Conservation (phyloP, 2,888 invertebrate genomes). For the Eristalis tenax region DNA sequence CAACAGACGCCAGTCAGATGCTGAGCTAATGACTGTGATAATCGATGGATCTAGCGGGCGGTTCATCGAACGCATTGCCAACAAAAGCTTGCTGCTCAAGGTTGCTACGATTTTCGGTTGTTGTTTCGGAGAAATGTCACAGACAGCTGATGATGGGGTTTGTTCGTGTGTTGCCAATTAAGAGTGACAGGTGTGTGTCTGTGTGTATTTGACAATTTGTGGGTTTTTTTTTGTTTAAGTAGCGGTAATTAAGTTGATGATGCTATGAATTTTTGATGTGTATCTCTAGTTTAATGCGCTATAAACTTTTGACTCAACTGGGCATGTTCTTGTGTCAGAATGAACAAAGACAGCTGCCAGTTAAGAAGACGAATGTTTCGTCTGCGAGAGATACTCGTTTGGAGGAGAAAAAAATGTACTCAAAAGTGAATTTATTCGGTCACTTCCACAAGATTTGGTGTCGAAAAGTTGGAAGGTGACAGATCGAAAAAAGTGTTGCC, state of each 20-base stretch:
- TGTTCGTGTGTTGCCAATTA: background rate
- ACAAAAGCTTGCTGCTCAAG: slow-evolving; percentile 5
- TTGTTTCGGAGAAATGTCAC: background rate
- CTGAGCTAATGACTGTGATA: background rate
- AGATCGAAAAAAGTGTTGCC: too few relatives aligned
- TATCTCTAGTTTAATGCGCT: background rate
- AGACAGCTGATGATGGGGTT: background rate
- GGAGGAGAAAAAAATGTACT: too few relatives aligned
- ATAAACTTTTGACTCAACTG: background rate
- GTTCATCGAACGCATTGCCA: background rate
- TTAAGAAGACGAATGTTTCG: background rate
- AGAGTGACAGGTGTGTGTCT: background rate
- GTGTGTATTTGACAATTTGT: background rate
- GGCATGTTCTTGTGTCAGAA: background rate
- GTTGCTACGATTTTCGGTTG: background rate
- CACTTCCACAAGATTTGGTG: too few relatives aligned
- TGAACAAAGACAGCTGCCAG: background rate
- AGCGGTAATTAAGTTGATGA: slow-evolving; percentile 1
- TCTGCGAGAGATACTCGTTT: too few relatives aligned
- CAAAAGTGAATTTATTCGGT: too few relatives aligned
- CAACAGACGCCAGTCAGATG: background rate
- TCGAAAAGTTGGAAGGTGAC: too few relatives aligned
- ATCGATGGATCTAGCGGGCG: background rate
- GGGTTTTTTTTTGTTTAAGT: background rate
- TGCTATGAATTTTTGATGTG: background rate